These are phyloP conservation scores for Noctua fimbriata DNA, from an alignment of 2,888 invertebrate genomes.

Conservation along the genomic window DNA sequence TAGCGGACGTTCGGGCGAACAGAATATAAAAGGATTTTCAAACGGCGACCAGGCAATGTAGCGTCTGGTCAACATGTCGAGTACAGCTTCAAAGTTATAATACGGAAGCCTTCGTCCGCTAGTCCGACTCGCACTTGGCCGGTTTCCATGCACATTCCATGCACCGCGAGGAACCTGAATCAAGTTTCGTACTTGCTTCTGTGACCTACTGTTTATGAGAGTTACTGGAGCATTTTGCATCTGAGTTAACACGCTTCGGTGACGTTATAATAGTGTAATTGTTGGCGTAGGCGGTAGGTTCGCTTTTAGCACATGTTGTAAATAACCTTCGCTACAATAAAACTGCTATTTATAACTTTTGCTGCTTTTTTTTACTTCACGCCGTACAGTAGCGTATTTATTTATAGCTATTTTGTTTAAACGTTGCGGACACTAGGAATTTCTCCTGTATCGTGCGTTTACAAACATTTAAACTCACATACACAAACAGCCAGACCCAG, in stretches of 20 bases:
- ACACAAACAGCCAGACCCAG: background rate
- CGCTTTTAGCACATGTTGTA: background rate
- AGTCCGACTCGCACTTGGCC: no score
- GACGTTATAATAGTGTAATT: background rate
- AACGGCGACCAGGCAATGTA: background rate
- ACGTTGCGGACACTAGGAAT: background rate
- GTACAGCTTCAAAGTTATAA: slow-evolving; percentile 6
- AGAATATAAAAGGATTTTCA: background rate
- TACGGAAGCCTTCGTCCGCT: no score
- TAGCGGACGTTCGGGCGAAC: background rate
- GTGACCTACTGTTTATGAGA: background rate
- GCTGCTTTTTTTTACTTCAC: slow-evolving; percentile 19
- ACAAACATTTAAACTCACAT: no score
- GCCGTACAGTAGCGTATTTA: background rate
- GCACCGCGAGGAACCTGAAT: background rate
- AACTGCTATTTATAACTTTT: slow-evolving; percentile 16
- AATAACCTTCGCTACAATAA: slow-evolving; percentile 1
- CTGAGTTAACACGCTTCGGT: background rate
- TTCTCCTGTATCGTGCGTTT: background rate
- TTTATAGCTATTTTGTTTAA: background rate
- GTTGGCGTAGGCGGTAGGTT: background rate
- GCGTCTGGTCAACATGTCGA: background rate
- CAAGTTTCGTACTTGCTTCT: background rate
- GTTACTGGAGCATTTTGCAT: no score
- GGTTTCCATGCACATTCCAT: background rate